Percentiles rank a stretch among this genome's conserved stretches.
phyloP scores from a whole-genome alignment of 2,888 invertebrate genomes.

The Orthosia incerta region DNA sequence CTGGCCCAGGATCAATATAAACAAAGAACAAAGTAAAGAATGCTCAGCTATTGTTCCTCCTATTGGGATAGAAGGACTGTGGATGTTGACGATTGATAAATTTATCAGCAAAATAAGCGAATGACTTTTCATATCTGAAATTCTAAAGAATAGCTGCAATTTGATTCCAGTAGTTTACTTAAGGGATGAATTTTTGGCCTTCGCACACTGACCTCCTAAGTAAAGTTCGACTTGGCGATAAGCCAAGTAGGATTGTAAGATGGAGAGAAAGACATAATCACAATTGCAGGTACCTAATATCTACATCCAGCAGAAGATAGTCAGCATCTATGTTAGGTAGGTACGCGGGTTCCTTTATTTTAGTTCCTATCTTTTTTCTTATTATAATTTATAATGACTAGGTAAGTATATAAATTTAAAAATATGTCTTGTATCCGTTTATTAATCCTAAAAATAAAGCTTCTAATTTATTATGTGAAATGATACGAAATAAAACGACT shows the following conservation, averaged over 20 bases:
- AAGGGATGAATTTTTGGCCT: slow-evolving; percentile 9
- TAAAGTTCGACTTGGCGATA: slow-evolving; percentile 33
- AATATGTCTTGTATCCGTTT: background rate
- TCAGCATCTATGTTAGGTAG: background rate
- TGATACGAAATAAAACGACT: background rate
- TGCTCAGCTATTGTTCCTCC: too few relatives aligned
- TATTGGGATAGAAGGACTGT: background rate
- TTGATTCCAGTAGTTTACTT: background rate
- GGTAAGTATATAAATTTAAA: background rate
- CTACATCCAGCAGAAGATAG: background rate
- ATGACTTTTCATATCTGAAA: background rate
- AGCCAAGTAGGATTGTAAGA: slow-evolving; percentile 18
- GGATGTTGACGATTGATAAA: background rate
- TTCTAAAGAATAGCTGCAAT: background rate
- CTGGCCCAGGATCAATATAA: background rate
- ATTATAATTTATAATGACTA: too few relatives aligned
- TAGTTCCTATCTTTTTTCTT: background rate
- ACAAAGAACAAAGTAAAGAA: background rate
- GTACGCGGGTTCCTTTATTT: background rate
- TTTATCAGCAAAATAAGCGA: background rate
- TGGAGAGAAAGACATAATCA: slow-evolving; percentile 10
- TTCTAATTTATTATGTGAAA: background rate
- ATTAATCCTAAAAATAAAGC: background rate
- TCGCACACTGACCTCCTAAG: slow-evolving; percentile 38
- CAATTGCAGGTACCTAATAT: background rate